Conservation (phyloP, 2,888 invertebrate species). For the Dione juno region DNA sequence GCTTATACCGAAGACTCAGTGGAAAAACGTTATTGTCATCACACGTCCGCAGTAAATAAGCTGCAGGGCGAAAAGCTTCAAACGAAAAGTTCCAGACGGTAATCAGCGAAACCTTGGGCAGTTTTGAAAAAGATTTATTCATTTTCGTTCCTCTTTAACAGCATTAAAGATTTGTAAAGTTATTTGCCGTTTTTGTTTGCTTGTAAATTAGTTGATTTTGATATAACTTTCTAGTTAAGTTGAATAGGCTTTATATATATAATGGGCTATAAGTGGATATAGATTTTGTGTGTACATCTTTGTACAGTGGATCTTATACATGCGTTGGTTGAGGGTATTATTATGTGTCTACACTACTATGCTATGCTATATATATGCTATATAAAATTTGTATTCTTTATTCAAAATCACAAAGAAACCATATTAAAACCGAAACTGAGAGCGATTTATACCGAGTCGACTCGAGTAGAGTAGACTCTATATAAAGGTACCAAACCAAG, state of each 20-base stretch:
- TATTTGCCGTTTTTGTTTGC: conserved; percentile 22
- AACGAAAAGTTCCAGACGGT: conserved; percentile 31
- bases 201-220: conserved; percentile 18
- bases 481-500: neutral
- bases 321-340: too few species aligned
- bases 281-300: too few species aligned
- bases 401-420: neutral
- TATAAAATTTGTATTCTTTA: too few species aligned
- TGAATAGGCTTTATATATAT: neutral
- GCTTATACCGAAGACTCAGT: conserved; percentile 20
- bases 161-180: conserved; percentile 20
- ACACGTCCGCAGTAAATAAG: conserved; percentile 34
- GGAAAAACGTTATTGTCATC: conserved; percentile 37
- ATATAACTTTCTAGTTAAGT: conserved; percentile 8
- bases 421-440: neutral
- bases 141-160: conserved; percentile 25
- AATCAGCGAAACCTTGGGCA: conserved; percentile 36
- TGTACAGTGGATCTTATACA: too few species aligned
- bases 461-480: too few species aligned
- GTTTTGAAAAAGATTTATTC: conserved; percentile 38
- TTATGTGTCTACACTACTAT: too few species aligned
- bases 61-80: conserved; percentile 33
- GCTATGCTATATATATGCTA: too few species aligned
- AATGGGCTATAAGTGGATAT: too few species aligned
- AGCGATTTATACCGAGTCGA: neutral